Conservation (phyloP, 2,888 invertebrate species). For the Laspeyria flexula region DNA sequence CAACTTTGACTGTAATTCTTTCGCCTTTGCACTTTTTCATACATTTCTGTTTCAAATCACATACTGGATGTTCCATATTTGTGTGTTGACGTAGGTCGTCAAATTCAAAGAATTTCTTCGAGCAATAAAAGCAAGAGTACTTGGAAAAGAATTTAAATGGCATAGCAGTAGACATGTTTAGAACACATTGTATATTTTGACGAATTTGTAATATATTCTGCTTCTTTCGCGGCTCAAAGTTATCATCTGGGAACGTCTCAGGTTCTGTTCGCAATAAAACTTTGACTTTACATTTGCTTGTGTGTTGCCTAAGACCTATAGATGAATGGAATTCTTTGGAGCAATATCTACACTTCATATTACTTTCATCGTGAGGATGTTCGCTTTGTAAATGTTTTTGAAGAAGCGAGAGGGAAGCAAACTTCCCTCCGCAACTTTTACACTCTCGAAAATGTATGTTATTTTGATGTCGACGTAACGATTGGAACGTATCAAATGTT, state of each 20-base stretch:
- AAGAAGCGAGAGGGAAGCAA: slow-evolving; percentile 56
- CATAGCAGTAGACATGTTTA: slow-evolving; percentile 76
- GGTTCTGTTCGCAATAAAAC: slow-evolving; percentile 41
- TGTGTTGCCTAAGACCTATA: slow-evolving; percentile 65
- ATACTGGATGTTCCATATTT: slow-evolving; percentile 63
- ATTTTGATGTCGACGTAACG: slow-evolving; percentile 58
- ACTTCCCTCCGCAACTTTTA: slow-evolving; percentile 59
- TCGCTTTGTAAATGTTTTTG: slow-evolving; percentile 63
- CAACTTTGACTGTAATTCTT: slow-evolving; percentile 69
- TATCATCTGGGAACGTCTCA: slow-evolving; percentile 33
- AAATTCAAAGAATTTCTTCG: slow-evolving; percentile 68
- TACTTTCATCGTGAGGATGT: slow-evolving; percentile 58
- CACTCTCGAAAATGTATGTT: slow-evolving; percentile 67
- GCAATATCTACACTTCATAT: slow-evolving; percentile 67
- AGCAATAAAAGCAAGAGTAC: slow-evolving; percentile 75
- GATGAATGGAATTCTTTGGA: slow-evolving; percentile 63
- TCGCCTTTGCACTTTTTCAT: slow-evolving; percentile 76
- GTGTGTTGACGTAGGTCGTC: slow-evolving; percentile 72
- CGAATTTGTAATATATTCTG: slow-evolving; percentile 67
- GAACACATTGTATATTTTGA: slow-evolving; percentile 70
- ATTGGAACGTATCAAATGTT: slow-evolving; percentile 51
- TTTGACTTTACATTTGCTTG: slow-evolving; percentile 65
- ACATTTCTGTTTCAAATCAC: slow-evolving; percentile 69
- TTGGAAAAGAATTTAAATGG: slow-evolving; percentile 76
- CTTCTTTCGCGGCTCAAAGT: slow-evolving; percentile 55